Evolutionary conservation across 1,140 invertebrate species (phyloP).

Genomic region (Monomorium pharaonis): DNA sequence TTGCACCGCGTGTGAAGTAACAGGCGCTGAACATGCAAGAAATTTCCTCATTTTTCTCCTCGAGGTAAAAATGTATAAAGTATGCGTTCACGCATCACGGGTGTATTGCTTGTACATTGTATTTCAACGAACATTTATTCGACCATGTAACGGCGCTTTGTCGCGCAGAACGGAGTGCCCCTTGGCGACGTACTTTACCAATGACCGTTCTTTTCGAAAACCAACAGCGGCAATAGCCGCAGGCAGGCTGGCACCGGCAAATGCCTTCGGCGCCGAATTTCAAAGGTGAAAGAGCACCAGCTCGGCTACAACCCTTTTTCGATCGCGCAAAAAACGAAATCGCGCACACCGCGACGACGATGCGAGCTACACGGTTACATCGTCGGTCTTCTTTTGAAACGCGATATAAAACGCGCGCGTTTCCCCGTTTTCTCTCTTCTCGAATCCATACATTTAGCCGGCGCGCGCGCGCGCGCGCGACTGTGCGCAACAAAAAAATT

Average conservation of each 20-base stretch:
- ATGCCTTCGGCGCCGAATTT: constrained; percentile 43
- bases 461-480: neutral
- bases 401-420: constrained; percentile 57
- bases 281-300: constrained; percentile 50
- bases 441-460: constrained; percentile 49
- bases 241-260: neutral
- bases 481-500: neutral
- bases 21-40: neutral
- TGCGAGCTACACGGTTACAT: neutral
- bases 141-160: constrained; percentile 43
- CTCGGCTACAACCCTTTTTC: constrained; percentile 6
- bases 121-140: constrained; percentile 32
- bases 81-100: neutral
- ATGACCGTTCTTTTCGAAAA: constrained; percentile 42
- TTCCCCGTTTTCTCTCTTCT: constrained; percentile 9
- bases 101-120: neutral
- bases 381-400: constrained; percentile 55
- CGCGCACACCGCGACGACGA: neutral
- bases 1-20: neutral
- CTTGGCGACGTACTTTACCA: constrained; percentile 54
- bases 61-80: neutral
- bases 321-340: constrained; percentile 29
- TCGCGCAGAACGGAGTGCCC: constrained; percentile 35
- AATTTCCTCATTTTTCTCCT: neutral
- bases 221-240: neutral